phyloP scores from a whole-genome alignment of 2,113 vertebrate genomes.

The Archilochus colubris region DNA sequence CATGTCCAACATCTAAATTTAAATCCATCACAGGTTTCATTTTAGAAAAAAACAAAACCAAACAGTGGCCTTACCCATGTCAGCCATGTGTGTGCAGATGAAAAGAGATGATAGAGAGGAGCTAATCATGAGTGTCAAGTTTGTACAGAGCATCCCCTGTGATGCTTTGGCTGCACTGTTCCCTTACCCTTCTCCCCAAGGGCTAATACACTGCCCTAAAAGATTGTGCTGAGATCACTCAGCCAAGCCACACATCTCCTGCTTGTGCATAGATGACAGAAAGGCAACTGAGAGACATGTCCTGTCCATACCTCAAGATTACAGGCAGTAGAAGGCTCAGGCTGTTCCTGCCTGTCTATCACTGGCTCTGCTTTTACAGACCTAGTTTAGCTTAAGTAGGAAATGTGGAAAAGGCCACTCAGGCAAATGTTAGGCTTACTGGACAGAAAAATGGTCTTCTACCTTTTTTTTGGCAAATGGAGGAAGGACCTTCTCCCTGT shows the following conservation, averaged over 20 bases:
- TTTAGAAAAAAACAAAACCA: not conserved
- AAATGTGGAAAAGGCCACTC: not conserved
- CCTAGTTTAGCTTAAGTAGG: not conserved
- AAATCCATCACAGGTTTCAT: not conserved
- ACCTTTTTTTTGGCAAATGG: not conserved
- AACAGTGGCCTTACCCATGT: not conserved
- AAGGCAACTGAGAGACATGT: not conserved
- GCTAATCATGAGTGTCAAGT: not conserved
- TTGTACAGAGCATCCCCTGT: not conserved
- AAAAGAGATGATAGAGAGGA: not conserved
- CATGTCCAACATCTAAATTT: not conserved
- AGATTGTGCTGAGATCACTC: not conserved
- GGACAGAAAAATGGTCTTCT: not conserved
- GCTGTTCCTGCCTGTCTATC: not conserved
- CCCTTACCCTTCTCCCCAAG: not conserved
- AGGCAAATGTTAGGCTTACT: not conserved
- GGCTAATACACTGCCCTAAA: not conserved
- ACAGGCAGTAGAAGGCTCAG: not conserved
- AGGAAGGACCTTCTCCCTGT: not conserved
- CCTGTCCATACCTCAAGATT: not conserved
- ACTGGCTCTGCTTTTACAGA: not conserved
- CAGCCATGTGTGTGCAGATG: not conserved
- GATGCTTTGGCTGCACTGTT: not conserved
- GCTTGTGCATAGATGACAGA: not conserved
- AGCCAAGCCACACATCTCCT: not conserved